Percentiles rank a stretch among this genome's conserved stretches.
These are phyloP conservation scores for Ips typographus DNA, from an alignment of 1,140 invertebrate species.

Conservation along the genomic window DNA sequence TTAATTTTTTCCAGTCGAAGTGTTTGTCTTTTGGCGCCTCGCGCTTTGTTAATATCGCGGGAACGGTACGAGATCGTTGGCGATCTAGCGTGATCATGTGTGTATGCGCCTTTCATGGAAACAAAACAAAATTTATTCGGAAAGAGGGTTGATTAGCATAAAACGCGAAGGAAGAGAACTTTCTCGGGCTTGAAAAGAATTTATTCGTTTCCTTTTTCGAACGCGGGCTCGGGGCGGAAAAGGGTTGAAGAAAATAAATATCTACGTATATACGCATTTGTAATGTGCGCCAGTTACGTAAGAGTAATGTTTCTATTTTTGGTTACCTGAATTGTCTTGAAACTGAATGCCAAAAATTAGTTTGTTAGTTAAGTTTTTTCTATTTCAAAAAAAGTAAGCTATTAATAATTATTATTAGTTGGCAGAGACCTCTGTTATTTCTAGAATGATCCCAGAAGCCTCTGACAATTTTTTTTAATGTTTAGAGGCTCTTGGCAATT, in stretches of 20 bases:
- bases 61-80: too few relatives aligned
- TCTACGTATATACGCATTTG: background rate
- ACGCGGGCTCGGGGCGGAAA: background rate
- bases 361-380: too few relatives aligned
- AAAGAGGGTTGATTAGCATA: constrained; percentile 7
- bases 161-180: constrained; percentile 13
- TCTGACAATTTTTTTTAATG: too few relatives aligned
- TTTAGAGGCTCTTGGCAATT: too few relatives aligned
- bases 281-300: background rate
- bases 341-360: too few relatives aligned
- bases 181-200: constrained; percentile 15
- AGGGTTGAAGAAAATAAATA: background rate
- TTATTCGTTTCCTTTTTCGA: constrained; percentile 17
- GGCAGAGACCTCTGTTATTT: too few relatives aligned
- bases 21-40: background rate
- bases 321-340: background rate
- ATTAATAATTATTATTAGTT: too few relatives aligned
- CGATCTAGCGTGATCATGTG: background rate
- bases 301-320: constrained; percentile 1
- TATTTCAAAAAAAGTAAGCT: too few relatives aligned
- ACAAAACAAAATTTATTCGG: constrained; percentile 17
- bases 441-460: too few relatives aligned
- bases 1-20: background rate
- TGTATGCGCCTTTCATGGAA: constrained; percentile 1
- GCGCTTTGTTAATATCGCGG: too few relatives aligned